phyloP scores from a whole-genome alignment of 2,888 invertebrate genomes.

The Chymomyza caudatula region DNA sequence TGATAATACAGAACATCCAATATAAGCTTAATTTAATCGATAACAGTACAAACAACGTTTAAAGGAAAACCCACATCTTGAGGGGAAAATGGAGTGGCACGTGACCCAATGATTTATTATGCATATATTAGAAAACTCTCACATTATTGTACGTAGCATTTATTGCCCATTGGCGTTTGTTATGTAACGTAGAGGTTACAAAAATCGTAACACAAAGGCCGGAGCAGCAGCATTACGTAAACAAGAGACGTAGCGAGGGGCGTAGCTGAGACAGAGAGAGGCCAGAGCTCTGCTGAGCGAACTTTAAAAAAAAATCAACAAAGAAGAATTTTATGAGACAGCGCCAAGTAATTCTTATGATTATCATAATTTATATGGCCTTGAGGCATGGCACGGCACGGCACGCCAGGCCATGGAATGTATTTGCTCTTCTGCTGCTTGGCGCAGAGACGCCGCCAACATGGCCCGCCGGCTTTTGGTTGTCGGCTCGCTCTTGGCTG shows the following conservation, averaged over 20 bases:
- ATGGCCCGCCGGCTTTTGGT: neutral
- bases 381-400: constrained; percentile 43
- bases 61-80: neutral
- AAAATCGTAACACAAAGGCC: constrained; percentile 1
- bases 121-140: neutral
- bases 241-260: neutral
- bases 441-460: neutral
- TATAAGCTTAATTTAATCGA: neutral
- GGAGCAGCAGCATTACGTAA: neutral
- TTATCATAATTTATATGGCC: constrained; percentile 72
- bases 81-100: neutral
- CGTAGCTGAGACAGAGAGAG: neutral
- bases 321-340: constrained; percentile 40
- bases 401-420: neutral
- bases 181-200: constrained; percentile 35
- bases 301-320: constrained; percentile 10
- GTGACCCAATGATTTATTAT: neutral
- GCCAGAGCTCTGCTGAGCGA: neutral
- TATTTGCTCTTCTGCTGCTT: constrained; percentile 3
- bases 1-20: neutral
- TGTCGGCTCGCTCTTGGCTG: neutral
- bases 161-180: constrained; percentile 28
- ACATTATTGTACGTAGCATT: neutral
- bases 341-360: constrained; percentile 67
- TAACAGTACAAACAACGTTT: neutral